These are phyloP conservation scores for Drosophila sproati DNA, from an alignment of 1,140 invertebrate genomes.

Conservation along the genomic window DNA sequence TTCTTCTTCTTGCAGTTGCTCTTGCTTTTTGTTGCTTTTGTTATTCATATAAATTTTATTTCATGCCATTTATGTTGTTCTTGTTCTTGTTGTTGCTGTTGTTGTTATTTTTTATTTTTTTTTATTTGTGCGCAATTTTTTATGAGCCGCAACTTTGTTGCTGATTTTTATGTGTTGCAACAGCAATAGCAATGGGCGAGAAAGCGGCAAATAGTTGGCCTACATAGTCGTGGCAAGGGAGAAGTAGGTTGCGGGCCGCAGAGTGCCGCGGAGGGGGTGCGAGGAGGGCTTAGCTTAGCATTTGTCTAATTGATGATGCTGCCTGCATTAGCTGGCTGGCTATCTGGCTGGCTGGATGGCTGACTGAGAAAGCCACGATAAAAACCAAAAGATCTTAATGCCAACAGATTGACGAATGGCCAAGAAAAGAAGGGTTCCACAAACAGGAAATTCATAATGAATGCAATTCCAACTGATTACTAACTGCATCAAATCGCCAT, in stretches of 20 bases:
- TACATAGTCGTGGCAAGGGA: slow-evolving; percentile 47
- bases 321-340: not conserved
- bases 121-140: slow-evolving; percentile 67
- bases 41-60: slow-evolving; percentile 83
- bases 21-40: slow-evolving; percentile 53
- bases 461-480: slow-evolving; percentile 8
- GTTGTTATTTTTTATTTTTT: slow-evolving; percentile 35
- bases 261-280: not conserved
- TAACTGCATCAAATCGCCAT: not conserved
- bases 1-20: slow-evolving; percentile 44
- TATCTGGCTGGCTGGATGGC: not conserved
- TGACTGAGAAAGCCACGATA: slow-evolving; percentile 8
- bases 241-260: not conserved
- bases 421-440: slow-evolving; percentile 1
- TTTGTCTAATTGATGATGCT: slow-evolving; percentile 47
- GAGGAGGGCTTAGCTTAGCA: slow-evolving; percentile 11
- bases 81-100: slow-evolving; percentile 44
- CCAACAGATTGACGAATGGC: slow-evolving; percentile 7
- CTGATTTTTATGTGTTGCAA: slow-evolving; percentile 78
- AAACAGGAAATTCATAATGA: slow-evolving; percentile 30
- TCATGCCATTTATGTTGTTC: slow-evolving; percentile 64
- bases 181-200: slow-evolving; percentile 56
- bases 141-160: slow-evolving; percentile 79
- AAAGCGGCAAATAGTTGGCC: slow-evolving; percentile 70
- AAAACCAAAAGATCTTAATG: slow-evolving; percentile 34